Percentiles rank a stretch among this genome's conserved stretches.
Evolutionary conservation across 1,140 invertebrate species (phyloP).

Genomic region (Chrysoperla carnea): DNA sequence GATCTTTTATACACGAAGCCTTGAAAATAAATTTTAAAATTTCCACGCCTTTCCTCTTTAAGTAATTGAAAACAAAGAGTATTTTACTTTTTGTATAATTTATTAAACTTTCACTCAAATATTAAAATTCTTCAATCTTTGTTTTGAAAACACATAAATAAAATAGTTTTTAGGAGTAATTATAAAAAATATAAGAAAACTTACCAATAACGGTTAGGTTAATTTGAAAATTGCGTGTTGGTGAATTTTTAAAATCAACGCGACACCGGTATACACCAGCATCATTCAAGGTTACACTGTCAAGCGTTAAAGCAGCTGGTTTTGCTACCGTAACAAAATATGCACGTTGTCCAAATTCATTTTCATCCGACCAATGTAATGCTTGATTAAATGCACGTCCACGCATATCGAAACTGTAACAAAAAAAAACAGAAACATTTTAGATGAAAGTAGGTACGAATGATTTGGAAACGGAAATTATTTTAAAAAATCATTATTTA

Average conservation of each 20-base stretch:
- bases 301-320: conserved; percentile 61
- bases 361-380: conserved; percentile 58
- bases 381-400: conserved; percentile 58
- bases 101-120: too few species aligned
- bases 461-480: too few species aligned
- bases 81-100: too few species aligned
- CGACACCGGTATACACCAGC: conserved; percentile 73
- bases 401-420: conserved; percentile 60
- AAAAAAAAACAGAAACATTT: conserved; percentile 13
- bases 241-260: conserved; percentile 79
- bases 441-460: too few species aligned
- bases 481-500: too few species aligned
- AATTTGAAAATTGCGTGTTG: conserved; percentile 76
- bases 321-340: conserved; percentile 55
- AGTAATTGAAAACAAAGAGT: too few species aligned
- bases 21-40: too few species aligned
- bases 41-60: too few species aligned
- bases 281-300: conserved; percentile 63
- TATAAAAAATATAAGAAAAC: conserved; percentile 18
- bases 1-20: too few species aligned
- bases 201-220: conserved; percentile 83
- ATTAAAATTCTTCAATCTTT: too few species aligned
- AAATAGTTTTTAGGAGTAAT: too few species aligned
- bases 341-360: conserved; percentile 56
- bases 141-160: too few species aligned